Evolutionary conservation across 2,113 vertebrate species (phyloP).

Genomic region (Pteruthius melanotis): DNA sequence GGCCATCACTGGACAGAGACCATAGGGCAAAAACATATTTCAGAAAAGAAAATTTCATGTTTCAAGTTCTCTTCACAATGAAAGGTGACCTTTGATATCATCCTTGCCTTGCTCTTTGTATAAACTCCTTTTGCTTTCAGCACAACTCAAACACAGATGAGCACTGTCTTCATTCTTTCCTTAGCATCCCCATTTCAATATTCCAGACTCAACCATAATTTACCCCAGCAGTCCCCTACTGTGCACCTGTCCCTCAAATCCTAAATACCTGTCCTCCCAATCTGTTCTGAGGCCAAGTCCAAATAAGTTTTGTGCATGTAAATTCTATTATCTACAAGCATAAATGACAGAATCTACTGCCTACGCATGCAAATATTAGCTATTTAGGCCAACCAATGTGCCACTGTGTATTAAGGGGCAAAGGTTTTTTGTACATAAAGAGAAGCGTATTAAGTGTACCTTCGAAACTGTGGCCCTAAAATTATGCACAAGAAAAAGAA

Average conservation of each 20-base stretch:
- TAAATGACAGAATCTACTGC: constrained; percentile 51
- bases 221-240: constrained; percentile 25
- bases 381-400: not conserved
- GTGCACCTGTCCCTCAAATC: constrained; percentile 49
- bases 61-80: constrained; percentile 19
- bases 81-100: constrained; percentile 54
- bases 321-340: constrained; percentile 59
- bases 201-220: constrained; percentile 7
- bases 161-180: not conserved
- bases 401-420: not conserved
- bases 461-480: not conserved
- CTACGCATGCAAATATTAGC: constrained; percentile 20
- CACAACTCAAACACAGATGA: not conserved
- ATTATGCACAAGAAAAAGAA: not conserved
- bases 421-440: not conserved
- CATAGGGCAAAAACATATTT: not conserved
- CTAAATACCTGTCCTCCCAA: constrained; percentile 58
- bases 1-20: not conserved
- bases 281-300: constrained; percentile 26
- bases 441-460: not conserved
- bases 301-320: constrained; percentile 49
- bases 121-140: constrained; percentile 5
- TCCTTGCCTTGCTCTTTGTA: not conserved
- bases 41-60: constrained; percentile 6
- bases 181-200: constrained; percentile 31